These are phyloP conservation scores for Agelas oroides DNA, from an alignment of 37 sponge, comb jelly and placozoan species.

Conservation along the genomic window DNA sequence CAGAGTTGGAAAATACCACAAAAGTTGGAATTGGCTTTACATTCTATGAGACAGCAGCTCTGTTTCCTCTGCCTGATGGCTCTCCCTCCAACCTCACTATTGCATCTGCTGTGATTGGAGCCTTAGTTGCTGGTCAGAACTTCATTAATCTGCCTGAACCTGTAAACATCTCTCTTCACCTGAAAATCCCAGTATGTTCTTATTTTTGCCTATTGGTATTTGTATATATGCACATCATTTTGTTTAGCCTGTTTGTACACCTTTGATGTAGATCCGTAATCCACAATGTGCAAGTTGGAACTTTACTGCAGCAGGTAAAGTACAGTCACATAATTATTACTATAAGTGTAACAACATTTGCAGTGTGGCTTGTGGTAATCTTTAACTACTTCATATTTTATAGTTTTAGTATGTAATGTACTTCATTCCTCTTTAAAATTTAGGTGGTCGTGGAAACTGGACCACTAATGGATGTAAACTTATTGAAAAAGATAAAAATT, in stretches of 20 bases:
- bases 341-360: no score
- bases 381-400: no score
- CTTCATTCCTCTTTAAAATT: no score
- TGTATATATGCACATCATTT: no score
- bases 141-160: not conserved
- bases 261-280: not conserved
- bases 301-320: slow-evolving; percentile 22
- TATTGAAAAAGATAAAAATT: no score
- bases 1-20: not conserved
- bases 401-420: no score
- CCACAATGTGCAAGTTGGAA: slow-evolving; percentile 23
- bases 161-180: not conserved
- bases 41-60: not conserved
- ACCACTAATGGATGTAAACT: no score
- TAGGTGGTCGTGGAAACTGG: no score
- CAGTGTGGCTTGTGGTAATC: no score
- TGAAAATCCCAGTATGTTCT: not conserved
- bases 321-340: no score
- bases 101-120: slow-evolving; percentile 3
- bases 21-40: slow-evolving; percentile 1
- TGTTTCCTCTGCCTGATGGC: not conserved
- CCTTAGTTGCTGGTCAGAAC: not conserved
- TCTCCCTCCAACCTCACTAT: not conserved
- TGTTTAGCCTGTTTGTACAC: no score
- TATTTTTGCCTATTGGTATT: no score